phyloP scores from a whole-genome alignment of 2,888 invertebrate species.

The Diarsia rubi region DNA sequence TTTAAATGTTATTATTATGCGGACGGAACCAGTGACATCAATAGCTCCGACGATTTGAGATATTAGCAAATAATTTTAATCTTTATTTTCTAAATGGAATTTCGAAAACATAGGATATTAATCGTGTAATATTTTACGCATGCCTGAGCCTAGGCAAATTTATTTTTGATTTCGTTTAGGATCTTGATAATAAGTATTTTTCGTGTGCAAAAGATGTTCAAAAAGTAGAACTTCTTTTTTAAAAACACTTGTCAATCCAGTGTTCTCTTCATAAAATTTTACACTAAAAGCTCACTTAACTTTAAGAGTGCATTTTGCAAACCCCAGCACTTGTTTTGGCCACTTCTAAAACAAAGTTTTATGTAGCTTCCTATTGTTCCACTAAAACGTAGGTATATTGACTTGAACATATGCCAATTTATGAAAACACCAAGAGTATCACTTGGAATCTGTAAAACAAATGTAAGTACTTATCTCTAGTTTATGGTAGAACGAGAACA shows the following conservation, averaged over 20 bases:
- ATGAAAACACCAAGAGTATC: not conserved
- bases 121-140: conserved; percentile 63
- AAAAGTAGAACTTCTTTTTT: not conserved
- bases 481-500: conserved; percentile 44
- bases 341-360: not conserved
- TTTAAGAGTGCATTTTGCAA: not conserved
- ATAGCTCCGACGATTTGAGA: conserved; percentile 71
- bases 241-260: conserved; percentile 12
- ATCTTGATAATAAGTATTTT: conserved; percentile 40
- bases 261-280: not conserved
- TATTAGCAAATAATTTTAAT: conserved; percentile 73
- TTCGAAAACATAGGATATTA: conserved; percentile 59
- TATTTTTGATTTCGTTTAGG: conserved; percentile 55
- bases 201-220: conserved; percentile 18
- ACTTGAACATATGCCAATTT: conserved; percentile 30
- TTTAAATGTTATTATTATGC: conserved; percentile 74
- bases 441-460: conserved; percentile 25
- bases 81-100: conserved; percentile 70
- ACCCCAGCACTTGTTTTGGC: not conserved
- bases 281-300: not conserved
- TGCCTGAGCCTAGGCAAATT: conserved; percentile 55
- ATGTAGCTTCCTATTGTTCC: not conserved
- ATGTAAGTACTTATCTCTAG: conserved; percentile 15
- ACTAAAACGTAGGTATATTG: not conserved
- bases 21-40: conserved; percentile 69